Evolutionary conservation across 2,888 invertebrate genomes (phyloP).

Genomic region (Philereme vetulata): DNA sequence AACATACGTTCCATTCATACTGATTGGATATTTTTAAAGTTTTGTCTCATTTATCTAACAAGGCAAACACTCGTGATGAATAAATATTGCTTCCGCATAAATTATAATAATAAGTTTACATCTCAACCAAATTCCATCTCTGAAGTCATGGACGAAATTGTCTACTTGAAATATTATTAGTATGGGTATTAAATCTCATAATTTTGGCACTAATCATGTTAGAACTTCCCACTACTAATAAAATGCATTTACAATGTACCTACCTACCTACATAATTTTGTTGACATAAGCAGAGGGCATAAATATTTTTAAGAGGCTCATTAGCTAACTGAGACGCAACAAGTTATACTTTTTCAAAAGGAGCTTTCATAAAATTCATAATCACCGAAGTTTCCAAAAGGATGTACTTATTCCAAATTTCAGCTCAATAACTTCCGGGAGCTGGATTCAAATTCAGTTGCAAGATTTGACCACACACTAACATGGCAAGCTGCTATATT

Average conservation of each 20-base stretch:
- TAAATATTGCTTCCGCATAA: slow-evolving; percentile 34
- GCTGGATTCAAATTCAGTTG: no score
- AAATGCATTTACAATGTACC: background rate
- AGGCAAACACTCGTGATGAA: slow-evolving; percentile 38
- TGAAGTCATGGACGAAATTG: slow-evolving; percentile 37
- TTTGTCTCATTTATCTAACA: slow-evolving; percentile 33
- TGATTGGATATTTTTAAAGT: slow-evolving; percentile 44
- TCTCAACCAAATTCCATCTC: slow-evolving; percentile 36
- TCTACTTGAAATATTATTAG: slow-evolving; percentile 8
- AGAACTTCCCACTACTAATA: slow-evolving; percentile 13
- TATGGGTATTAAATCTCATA: slow-evolving; percentile 10
- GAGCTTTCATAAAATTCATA: no score
- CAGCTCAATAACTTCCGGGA: no score
- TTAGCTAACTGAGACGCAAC: no score
- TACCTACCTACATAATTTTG: no score
- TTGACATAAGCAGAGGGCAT: no score
- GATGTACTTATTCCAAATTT: no score
- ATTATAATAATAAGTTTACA: slow-evolving; percentile 24
- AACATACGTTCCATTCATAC: slow-evolving; percentile 46
- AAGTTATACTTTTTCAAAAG: no score
- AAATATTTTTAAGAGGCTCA: no score
- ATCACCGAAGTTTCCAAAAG: no score
- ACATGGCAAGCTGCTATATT: no score
- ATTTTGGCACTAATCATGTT: slow-evolving; percentile 15
- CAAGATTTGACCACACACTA: no score